Percentiles rank a stretch among this genome's conserved stretches.
Conservation (phyloP, 2,797 vertebrate species). For the Malurus leucopterus region DNA sequence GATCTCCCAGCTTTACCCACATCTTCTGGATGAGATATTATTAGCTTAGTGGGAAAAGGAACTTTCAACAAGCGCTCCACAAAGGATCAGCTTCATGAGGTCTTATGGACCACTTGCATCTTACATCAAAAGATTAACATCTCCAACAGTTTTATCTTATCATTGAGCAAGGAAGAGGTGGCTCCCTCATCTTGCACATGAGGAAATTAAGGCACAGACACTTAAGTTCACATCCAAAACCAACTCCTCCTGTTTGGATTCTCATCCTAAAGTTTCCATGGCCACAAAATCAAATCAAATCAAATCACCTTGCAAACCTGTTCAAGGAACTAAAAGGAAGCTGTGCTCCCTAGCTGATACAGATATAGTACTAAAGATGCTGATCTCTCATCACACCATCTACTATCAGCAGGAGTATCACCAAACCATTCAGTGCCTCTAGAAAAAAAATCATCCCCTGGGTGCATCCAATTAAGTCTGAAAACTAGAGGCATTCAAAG, state of each 20-base stretch:
- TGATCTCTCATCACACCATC: background rate
- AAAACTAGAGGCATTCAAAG: slow-evolving; percentile 1
- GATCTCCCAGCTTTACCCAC: background rate
- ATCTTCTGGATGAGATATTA: background rate
- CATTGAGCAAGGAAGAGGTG: background rate
- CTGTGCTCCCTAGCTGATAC: background rate
- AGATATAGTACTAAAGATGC: background rate
- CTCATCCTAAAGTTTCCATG: background rate
- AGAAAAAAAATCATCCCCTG: background rate
- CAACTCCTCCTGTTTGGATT: background rate
- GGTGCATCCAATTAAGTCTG: background rate
- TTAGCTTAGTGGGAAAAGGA: background rate
- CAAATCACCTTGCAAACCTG: background rate
- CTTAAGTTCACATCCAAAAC: background rate
- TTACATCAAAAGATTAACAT: background rate
- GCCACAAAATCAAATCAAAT: background rate
- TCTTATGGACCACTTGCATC: background rate
- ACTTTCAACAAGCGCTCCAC: background rate
- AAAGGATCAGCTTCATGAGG: background rate
- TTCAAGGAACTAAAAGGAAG: background rate
- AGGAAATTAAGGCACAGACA: background rate
- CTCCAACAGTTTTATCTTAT: background rate
- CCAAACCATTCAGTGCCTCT: background rate
- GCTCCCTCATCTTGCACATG: background rate
- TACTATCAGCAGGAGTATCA: background rate